phyloP scores from a whole-genome alignment of 2,113 vertebrate species.

The Thalassarche chlororhynchos region DNA sequence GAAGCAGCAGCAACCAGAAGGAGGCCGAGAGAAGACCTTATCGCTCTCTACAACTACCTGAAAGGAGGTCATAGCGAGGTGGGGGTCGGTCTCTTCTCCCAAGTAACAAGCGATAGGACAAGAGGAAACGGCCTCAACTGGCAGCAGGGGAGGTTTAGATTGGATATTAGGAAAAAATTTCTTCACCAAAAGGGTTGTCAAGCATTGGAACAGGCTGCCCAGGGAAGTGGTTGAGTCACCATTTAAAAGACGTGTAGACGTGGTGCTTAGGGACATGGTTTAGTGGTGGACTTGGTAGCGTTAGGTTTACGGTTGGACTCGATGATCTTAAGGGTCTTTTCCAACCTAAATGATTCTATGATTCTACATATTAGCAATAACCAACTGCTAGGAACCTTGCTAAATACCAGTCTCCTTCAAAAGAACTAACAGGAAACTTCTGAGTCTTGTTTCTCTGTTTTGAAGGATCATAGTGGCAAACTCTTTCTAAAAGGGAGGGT shows the following conservation, averaged over 20 bases:
- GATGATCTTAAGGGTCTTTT: neutral
- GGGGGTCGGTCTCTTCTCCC: neutral
- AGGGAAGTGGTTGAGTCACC: neutral
- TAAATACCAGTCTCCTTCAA: neutral
- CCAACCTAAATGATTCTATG: neutral
- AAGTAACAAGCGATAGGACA: neutral
- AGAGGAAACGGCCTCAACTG: neutral
- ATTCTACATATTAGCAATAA: neutral
- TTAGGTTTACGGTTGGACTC: accelerated
- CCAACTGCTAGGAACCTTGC: neutral
- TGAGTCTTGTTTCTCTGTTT: neutral
- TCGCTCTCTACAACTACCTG: neutral
- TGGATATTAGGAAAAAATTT: neutral
- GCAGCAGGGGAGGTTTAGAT: neutral
- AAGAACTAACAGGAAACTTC: neutral
- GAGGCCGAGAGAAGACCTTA: neutral
- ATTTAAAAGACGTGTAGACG: accelerated
- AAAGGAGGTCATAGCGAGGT: neutral
- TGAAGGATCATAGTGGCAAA: neutral
- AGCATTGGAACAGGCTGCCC: neutral
- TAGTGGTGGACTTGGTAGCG: neutral
- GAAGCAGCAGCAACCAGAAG: neutral
- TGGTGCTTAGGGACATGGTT: too few species aligned
- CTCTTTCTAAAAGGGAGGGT: neutral
- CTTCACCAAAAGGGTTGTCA: neutral